Percentiles rank a stretch among this genome's conserved stretches.
These are phyloP conservation scores for Noctua janthina DNA, from an alignment of 2,888 invertebrate genomes.

Conservation along the genomic window DNA sequence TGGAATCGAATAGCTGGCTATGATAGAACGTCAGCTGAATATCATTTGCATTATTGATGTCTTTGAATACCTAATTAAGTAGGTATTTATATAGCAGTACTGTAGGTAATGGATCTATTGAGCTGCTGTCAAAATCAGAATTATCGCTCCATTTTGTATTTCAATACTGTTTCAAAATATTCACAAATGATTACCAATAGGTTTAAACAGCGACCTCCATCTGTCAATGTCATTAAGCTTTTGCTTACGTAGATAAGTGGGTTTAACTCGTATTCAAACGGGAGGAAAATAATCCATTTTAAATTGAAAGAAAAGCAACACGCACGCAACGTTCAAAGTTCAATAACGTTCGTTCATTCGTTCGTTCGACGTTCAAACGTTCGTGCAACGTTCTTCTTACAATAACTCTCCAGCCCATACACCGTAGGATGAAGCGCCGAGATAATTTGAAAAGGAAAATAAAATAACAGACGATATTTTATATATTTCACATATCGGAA, in stretches of 20 bases:
- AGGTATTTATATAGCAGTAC: background rate
- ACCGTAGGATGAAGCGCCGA: background rate
- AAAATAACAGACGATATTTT: background rate
- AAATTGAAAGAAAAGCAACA: too few relatives aligned
- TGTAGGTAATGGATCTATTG: background rate
- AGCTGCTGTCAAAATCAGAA: background rate
- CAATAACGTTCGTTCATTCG: too few relatives aligned
- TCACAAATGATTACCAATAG: too few relatives aligned
- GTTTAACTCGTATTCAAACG: background rate
- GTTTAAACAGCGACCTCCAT: too few relatives aligned
- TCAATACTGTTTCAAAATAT: background rate
- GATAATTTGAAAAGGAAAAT: background rate
- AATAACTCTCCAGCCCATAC: background rate
- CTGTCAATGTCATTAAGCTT: too few relatives aligned
- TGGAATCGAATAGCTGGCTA: conserved; percentile 19
- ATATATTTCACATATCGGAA: background rate
- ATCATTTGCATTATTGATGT: conserved; percentile 20
- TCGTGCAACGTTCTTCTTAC: background rate
- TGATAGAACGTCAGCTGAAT: conserved; percentile 7
- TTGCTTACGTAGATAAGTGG: background rate
- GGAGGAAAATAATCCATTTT: background rate
- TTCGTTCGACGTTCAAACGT: too few relatives aligned
- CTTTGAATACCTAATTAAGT: background rate
- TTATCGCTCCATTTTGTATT: background rate
- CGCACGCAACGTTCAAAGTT: too few relatives aligned